Conservation (phyloP, 2,113 vertebrate species). For the Cairina moschata region DNA sequence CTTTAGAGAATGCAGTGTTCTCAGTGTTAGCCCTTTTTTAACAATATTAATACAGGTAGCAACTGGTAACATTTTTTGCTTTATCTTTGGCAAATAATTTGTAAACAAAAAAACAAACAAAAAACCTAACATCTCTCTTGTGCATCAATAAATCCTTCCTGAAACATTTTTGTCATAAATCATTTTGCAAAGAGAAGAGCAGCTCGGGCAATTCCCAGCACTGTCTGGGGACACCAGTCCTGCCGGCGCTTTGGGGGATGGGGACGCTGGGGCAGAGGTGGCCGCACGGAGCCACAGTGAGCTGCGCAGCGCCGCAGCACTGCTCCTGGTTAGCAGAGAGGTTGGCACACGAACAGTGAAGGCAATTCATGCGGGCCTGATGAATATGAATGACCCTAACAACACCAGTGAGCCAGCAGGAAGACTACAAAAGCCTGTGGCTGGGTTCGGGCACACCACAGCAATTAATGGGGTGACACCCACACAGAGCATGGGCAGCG, state of each 20-base stretch:
- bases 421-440: background rate
- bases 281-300: no score
- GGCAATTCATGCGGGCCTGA: background rate
- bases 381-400: background rate
- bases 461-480: background rate
- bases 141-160: background rate
- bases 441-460: no score
- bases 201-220: background rate
- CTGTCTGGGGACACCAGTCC: accelerated
- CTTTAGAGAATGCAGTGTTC: no score
- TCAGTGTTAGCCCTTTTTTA: background rate
- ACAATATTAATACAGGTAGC: background rate
- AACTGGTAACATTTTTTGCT: background rate
- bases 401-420: no score
- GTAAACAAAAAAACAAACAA: background rate
- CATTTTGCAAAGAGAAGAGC: background rate
- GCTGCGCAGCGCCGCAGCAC: background rate
- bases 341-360: background rate
- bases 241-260: accelerated
- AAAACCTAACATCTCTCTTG: background rate
- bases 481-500: background rate
- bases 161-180: background rate
- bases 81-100: background rate
- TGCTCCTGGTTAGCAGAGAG: background rate
- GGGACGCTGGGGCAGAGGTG: accelerated